Evolutionary conservation across 2,113 vertebrate genomes (phyloP).

Genomic region (Rhinolophus ferrumequinum): DNA sequence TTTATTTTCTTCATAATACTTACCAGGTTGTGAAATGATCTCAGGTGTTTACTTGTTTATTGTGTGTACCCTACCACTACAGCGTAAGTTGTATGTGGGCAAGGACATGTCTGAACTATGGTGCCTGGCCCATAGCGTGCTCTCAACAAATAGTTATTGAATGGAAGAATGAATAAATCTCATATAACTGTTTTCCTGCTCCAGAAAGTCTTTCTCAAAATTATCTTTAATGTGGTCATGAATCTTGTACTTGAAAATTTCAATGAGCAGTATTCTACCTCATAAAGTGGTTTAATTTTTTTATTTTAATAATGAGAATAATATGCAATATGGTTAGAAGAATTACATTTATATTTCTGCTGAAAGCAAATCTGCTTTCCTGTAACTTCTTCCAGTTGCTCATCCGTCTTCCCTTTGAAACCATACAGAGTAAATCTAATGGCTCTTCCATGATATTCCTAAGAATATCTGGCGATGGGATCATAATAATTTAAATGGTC

Average conservation of each 20-base stretch:
- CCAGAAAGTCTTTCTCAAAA: background rate
- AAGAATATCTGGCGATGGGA: background rate
- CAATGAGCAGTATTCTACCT: background rate
- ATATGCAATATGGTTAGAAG: background rate
- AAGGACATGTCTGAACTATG: background rate
- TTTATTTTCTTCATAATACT: constrained; percentile 7
- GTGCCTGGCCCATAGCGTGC: background rate
- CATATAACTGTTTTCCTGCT: background rate
- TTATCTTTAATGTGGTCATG: background rate
- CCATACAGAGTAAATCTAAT: background rate
- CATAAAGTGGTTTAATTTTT: background rate
- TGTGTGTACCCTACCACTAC: background rate
- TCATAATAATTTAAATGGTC: background rate
- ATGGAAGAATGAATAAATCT: background rate
- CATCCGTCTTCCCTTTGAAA: background rate
- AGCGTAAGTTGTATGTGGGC: background rate
- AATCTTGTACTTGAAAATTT: constrained; percentile 10
- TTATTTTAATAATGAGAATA: background rate
- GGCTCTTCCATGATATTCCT: background rate
- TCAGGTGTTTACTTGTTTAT: background rate
- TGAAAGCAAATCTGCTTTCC: background rate
- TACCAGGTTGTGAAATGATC: background rate
- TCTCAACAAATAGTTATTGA: background rate
- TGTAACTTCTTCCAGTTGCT: background rate
- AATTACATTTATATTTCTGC: background rate